Evolutionary conservation across 2,113 vertebrate genomes (phyloP).

Genomic region (Pteruthius melanotis): DNA sequence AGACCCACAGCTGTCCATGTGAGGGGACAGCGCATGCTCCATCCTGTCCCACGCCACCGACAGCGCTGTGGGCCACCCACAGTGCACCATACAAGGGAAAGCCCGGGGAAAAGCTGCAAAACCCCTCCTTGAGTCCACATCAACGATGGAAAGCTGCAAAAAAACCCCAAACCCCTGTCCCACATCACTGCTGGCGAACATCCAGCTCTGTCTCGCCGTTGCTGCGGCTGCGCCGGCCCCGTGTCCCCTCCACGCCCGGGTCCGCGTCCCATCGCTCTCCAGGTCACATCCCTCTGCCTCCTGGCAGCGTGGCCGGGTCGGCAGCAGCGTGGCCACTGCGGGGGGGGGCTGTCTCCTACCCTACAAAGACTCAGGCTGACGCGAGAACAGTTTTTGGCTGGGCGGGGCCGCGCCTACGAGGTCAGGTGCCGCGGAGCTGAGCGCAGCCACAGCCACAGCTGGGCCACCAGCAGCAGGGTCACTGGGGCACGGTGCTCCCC

Average conservation of each 20-base stretch:
- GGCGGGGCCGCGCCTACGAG: constrained; percentile 58
- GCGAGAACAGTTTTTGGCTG: constrained; percentile 66
- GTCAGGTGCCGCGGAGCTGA: constrained; percentile 55
- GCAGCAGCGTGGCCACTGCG: neutral
- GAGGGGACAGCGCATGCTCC: rapidly evolving
- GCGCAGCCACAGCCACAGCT: constrained; percentile 70
- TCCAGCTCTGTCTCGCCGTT: rapidly evolving
- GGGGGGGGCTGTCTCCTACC: constrained; percentile 62
- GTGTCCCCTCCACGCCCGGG: rapidly evolving
- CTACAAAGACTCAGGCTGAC: constrained; percentile 66
- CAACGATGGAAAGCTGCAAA: neutral
- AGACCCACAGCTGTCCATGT: rapidly evolving
- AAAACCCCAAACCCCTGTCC: neutral
- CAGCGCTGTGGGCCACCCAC: rapidly evolving
- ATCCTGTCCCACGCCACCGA: rapidly evolving
- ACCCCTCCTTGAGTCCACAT: neutral
- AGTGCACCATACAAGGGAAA: neutral
- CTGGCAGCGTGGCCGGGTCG: neutral
- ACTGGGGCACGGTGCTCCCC: constrained; percentile 32
- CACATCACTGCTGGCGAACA: rapidly evolving
- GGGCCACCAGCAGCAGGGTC: constrained; percentile 52
- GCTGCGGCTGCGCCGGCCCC: rapidly evolving
- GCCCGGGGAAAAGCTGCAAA: neutral
- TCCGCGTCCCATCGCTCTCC: rapidly evolving
- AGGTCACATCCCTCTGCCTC: neutral